Conservation (phyloP, 2,797 vertebrate genomes). For the Simalia tracyae region DNA sequence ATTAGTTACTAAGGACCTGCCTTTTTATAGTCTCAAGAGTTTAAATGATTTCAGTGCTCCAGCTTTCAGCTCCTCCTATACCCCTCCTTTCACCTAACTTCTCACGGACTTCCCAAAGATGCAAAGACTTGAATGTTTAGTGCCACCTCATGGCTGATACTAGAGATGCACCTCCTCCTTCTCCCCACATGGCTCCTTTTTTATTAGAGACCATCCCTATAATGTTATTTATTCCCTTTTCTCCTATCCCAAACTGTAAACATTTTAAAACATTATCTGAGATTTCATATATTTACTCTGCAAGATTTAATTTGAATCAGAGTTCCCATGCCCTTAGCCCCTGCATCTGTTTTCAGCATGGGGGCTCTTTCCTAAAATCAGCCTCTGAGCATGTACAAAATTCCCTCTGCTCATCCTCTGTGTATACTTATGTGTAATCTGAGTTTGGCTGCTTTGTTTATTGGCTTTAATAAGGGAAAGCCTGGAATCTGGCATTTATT, state of each 20-base stretch:
- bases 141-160: conserved; percentile 66
- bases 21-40: conserved; percentile 69
- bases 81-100: conserved; percentile 39
- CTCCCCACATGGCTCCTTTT: neutral
- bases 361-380: too few relatives aligned
- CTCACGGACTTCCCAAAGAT: neutral
- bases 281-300: neutral
- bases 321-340: neutral
- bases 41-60: conserved; percentile 55
- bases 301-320: neutral
- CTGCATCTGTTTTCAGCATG: neutral
- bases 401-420: neutral
- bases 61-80: conserved; percentile 64
- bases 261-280: rapidly evolving
- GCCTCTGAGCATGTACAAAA: neutral
- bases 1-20: conserved; percentile 60
- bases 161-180: neutral
- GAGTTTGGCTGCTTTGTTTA: neutral
- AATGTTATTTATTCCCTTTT: neutral
- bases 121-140: conserved; percentile 46
- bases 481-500: neutral
- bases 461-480: neutral
- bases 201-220: neutral
- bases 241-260: neutral
- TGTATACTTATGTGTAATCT: neutral